These are phyloP conservation scores for Chloropsis cyanopogon DNA, from an alignment of 2,113 vertebrate genomes.

Conservation along the genomic window DNA sequence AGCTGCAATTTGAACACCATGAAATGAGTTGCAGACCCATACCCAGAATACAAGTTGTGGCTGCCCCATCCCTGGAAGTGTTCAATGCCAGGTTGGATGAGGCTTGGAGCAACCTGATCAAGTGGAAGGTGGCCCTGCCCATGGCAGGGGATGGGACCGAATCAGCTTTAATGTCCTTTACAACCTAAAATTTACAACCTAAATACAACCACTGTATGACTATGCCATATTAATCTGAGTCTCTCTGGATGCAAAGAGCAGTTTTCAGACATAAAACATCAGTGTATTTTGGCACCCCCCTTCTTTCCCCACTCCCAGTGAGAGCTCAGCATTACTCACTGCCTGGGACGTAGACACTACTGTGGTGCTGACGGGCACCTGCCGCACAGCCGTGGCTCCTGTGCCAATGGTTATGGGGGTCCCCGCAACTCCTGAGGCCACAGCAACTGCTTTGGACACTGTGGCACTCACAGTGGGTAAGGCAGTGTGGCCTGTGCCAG, in stretches of 20 bases:
- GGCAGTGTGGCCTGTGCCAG: slow-evolving; percentile 76
- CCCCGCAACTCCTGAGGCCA: slow-evolving; percentile 76
- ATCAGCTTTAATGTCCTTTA: neutral
- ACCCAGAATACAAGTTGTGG: neutral
- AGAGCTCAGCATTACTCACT: slow-evolving; percentile 73
- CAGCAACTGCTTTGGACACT: slow-evolving; percentile 80
- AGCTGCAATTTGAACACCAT: neutral
- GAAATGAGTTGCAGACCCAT: neutral
- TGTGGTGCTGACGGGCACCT: slow-evolving; percentile 86
- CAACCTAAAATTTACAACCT: neutral
- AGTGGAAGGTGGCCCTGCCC: neutral
- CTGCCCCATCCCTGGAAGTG: neutral
- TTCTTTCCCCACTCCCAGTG: neutral
- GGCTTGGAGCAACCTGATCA: neutral
- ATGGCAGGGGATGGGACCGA: neutral
- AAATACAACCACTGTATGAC: neutral
- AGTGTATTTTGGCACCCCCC: neutral
- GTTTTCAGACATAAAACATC: neutral
- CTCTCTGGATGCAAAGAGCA: neutral
- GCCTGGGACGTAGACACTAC: slow-evolving; percentile 87
- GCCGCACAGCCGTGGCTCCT: slow-evolving; percentile 83
- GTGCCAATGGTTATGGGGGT: slow-evolving; percentile 83
- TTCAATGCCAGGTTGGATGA: neutral
- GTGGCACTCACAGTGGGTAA: slow-evolving; percentile 79
- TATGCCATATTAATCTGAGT: neutral